Evolutionary conservation across 2,888 invertebrate species (phyloP).

Genomic region (Cremastinae sp.): DNA sequence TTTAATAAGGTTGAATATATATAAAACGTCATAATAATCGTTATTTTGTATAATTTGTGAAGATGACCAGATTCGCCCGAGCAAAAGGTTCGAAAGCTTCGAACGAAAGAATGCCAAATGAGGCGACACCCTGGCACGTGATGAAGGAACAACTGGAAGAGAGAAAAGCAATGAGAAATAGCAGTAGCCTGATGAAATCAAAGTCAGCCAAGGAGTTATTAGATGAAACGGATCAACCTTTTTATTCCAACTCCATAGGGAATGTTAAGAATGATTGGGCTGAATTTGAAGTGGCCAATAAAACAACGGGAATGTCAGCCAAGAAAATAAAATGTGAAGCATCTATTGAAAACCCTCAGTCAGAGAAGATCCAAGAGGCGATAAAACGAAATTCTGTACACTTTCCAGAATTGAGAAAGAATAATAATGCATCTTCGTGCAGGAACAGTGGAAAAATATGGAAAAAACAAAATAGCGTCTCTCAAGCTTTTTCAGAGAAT

Average conservation of each 20-base stretch:
- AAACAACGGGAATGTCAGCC: background rate
- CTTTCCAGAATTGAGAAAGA: too few relatives aligned
- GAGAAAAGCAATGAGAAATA: conserved; percentile 57
- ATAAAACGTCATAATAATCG: too few relatives aligned
- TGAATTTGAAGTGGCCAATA: conserved; percentile 68
- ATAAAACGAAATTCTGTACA: conserved; percentile 42
- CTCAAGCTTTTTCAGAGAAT: too few relatives aligned
- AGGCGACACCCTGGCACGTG: conserved; percentile 88
- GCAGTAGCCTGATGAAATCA: conserved; percentile 52
- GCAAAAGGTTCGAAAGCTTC: conserved; percentile 89
- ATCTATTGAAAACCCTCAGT: background rate
- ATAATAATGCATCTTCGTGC: too few relatives aligned
- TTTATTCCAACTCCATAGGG: conserved; percentile 61
- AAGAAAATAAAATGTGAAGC: conserved; percentile 45
- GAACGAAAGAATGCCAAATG: conserved; percentile 86
- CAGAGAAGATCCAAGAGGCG: conserved; percentile 57
- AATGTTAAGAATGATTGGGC: conserved; percentile 73
- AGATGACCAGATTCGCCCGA: conserved; percentile 89
- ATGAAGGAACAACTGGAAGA: conserved; percentile 85
- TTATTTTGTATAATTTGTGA: too few relatives aligned
- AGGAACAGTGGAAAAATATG: too few relatives aligned
- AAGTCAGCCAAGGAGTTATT: conserved; percentile 74
- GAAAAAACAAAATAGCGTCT: too few relatives aligned
- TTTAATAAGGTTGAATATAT: too few relatives aligned
- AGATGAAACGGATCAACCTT: conserved; percentile 80